These are phyloP conservation scores for Lymantria monacha DNA, from an alignment of 2,888 invertebrate species.

Conservation along the genomic window DNA sequence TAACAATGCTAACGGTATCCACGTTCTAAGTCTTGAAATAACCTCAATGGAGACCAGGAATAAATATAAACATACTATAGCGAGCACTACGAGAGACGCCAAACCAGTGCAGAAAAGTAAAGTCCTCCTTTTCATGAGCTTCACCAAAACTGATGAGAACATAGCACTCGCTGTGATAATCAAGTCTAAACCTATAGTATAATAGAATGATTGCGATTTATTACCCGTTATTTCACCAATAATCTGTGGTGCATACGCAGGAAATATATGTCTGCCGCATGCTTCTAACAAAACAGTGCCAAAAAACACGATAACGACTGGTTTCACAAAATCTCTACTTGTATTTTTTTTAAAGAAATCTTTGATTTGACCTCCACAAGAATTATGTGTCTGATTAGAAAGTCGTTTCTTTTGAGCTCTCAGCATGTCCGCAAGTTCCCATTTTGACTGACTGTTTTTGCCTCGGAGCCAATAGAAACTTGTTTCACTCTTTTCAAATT, in stretches of 20 bases:
- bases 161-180: constrained; percentile 37
- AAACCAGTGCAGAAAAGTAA: constrained; percentile 17
- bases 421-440: constrained; percentile 45
- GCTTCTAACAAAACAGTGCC: constrained; percentile 38
- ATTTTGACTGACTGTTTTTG: constrained; percentile 24
- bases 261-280: constrained; percentile 43
- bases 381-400: constrained; percentile 10
- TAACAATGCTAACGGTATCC: constrained; percentile 12
- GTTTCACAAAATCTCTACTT: constrained; percentile 39
- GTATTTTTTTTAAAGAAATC: constrained; percentile 26
- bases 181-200: constrained; percentile 40
- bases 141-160: constrained; percentile 38
- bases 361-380: not conserved
- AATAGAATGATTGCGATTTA: constrained; percentile 37
- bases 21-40: not conserved
- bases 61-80: constrained; percentile 4
- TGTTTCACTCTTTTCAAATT: constrained; percentile 65
- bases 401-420: constrained; percentile 42
- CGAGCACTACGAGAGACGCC: constrained; percentile 2
- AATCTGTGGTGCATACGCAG: constrained; percentile 43
- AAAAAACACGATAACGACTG: constrained; percentile 34
- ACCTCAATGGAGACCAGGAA: constrained; percentile 3
- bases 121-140: constrained; percentile 38
- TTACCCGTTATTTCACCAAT: constrained; percentile 36
- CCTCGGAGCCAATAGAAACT: constrained; percentile 79